phyloP scores from a whole-genome alignment of 2,888 invertebrate species.

The Hemaris fuciformis region DNA sequence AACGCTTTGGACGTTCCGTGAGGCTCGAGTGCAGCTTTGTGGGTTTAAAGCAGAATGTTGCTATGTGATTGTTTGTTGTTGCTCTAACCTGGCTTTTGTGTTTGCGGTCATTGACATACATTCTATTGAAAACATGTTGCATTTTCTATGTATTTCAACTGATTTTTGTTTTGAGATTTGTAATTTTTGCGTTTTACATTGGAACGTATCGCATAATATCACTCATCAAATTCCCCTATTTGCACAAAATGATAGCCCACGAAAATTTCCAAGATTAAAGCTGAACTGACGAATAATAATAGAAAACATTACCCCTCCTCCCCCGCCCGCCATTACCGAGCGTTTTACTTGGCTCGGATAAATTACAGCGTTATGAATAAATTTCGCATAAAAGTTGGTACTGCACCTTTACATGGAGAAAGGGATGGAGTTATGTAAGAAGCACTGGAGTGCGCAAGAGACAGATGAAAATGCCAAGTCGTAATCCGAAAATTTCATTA shows the following conservation, averaged over 20 bases:
- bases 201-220: constrained; percentile 15
- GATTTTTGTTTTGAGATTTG: no score
- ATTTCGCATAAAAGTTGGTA: constrained; percentile 80
- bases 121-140: no score
- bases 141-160: no score
- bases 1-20: constrained; percentile 36
- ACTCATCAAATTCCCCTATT: constrained; percentile 51
- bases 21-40: background rate
- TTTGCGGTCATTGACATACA: background rate
- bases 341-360: constrained; percentile 76
- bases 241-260: constrained; percentile 61
- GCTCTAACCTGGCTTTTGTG: background rate
- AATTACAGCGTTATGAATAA: constrained; percentile 82
- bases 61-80: background rate
- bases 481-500: constrained; percentile 81
- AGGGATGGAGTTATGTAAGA: constrained; percentile 48
- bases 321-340: constrained; percentile 65
- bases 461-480: constrained; percentile 50
- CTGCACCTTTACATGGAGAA: constrained; percentile 75
- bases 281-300: constrained; percentile 68
- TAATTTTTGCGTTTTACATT: background rate
- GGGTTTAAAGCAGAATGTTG: background rate
- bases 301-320: constrained; percentile 60
- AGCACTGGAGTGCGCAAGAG: constrained; percentile 39
- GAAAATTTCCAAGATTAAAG: constrained; percentile 62